Base-by-base conservation (phyloP, 2,888 invertebrate genomes). In the Nebria brevicollis region DNA sequence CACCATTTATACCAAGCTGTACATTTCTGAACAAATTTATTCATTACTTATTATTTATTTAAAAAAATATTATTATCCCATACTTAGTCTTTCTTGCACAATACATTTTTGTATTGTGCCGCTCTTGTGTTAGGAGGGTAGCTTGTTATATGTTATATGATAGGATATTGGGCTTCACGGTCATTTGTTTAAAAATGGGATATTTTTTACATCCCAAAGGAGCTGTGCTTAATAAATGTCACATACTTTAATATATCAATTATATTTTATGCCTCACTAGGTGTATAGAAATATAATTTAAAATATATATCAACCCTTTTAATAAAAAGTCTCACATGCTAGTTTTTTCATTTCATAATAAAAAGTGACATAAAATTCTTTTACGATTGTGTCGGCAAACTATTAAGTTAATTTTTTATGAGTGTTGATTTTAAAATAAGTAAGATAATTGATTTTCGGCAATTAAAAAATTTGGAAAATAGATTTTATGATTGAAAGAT, bases 131-230 rank as follows among this genome's bases (percentile, higher is more conserved):
- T 54, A 54, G 2, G 2, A 8, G 54, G 8, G 54, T 54, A 54
- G 54, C 54, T 2, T 11, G 54, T 54, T 7, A 15, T 25, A 64
- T 54, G 77, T 77, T 77, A 77, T 77, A 77, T 77, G 72, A 77
- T 68, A 73, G 77, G 77, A 77, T 77, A 77, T 73, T 77, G 77
- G 72, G 65, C 65, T 64, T 65, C 42, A 41, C 25, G 73, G 73
- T 65, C 77, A 77, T 77, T 72, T 77, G 65, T 77, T 77, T 77
- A 72, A 77, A 77, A 83, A 82, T 81, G 77, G 80, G 77, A 72
- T 80, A 81, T 82, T 82, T 82, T 83, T 82, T 82, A 81, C 76
- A 70, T 77, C 82, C 66, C 64, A 15, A n/a, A 20, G 70, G 54
- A 75, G 66, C 72, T 43, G 77, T 20, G 80, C 81, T 83, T 81